Conservation (phyloP, 2,888 invertebrate species). For the Chrysolina americana region DNA sequence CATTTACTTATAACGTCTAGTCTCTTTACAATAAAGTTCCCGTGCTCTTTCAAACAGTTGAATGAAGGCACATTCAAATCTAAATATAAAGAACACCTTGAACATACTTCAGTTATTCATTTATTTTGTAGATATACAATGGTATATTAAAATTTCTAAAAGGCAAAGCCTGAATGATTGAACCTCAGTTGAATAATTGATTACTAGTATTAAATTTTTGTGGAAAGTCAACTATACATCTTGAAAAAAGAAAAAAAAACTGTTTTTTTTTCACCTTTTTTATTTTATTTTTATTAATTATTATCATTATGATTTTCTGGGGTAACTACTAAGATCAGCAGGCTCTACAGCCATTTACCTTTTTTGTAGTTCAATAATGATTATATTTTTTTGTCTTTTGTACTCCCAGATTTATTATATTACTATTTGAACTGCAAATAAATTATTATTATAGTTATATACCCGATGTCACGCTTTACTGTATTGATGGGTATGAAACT, state of each 20-base stretch:
- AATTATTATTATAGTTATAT: no score
- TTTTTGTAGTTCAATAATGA: neutral
- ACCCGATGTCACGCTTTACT: no score
- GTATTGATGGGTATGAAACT: no score
- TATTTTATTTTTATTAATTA: neutral
- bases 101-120: neutral
- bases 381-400: no score
- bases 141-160: no score
- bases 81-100: constrained; percentile 9
- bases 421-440: no score
- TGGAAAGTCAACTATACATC: neutral
- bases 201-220: neutral
- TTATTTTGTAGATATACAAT: neutral
- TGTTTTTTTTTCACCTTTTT: neutral
- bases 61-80: neutral
- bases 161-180: neutral
- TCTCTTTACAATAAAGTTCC: neutral
- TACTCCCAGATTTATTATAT: no score
- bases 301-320: no score
- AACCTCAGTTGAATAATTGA: neutral
- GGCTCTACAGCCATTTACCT: neutral
- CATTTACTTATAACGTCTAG: neutral
- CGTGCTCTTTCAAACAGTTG: neutral
- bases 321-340: neutral
- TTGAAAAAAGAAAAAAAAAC: neutral